These are phyloP conservation scores for Ochotona princeps DNA, from an alignment of 2,113 vertebrate species.

Conservation along the genomic window DNA sequence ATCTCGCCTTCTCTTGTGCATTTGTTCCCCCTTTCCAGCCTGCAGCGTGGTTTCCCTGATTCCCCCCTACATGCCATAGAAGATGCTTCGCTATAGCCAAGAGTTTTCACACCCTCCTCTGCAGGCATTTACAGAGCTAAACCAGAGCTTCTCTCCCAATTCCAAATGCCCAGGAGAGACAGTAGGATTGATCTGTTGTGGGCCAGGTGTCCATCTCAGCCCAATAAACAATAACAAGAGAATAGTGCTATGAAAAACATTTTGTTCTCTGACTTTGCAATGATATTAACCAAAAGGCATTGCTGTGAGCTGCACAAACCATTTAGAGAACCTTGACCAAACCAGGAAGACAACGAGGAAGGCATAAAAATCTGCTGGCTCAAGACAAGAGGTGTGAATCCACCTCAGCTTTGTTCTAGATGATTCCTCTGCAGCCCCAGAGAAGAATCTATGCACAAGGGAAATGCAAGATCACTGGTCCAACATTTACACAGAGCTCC, in stretches of 20 bases:
- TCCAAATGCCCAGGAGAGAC: background rate
- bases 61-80: background rate
- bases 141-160: background rate
- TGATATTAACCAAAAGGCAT: background rate
- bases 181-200: background rate
- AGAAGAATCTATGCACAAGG: background rate
- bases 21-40: background rate
- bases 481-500: background rate
- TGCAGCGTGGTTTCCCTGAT: background rate
- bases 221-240: background rate
- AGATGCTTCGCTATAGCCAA: background rate
- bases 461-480: background rate
- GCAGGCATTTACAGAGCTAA: background rate
- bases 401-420: background rate
- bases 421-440: background rate
- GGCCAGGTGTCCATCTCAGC: background rate
- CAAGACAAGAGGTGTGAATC: background rate
- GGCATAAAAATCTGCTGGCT: background rate
- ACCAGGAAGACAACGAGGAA: background rate
- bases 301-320: background rate
- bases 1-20: background rate
- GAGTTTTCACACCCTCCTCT: background rate
- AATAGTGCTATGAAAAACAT: background rate
- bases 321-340: background rate
- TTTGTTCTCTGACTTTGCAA: background rate